Conservation (phyloP, 2,113 vertebrate species). For the Uria aalge region DNA sequence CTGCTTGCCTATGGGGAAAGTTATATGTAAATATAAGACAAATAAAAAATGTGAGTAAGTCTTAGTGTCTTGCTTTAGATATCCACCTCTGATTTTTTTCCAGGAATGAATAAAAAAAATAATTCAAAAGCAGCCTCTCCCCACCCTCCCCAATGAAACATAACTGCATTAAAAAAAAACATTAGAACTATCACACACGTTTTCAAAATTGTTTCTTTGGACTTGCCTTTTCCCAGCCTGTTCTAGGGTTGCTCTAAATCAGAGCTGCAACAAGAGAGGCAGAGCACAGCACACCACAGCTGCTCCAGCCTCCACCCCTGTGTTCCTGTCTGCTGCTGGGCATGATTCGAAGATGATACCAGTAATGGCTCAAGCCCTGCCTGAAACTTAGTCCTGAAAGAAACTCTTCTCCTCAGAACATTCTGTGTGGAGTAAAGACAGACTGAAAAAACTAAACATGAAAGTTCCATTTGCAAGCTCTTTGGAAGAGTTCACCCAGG, state of each 20-base stretch:
- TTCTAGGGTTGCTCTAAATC: neutral
- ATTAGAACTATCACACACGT: neutral
- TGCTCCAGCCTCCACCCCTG: accelerated
- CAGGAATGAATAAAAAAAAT: neutral
- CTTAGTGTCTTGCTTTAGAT: neutral
- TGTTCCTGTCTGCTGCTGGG: neutral
- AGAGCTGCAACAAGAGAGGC: neutral
- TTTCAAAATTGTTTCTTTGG: neutral
- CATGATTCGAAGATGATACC: neutral
- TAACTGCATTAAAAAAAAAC: neutral
- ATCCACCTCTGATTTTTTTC: neutral
- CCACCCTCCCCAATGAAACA: neutral
- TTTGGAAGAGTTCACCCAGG: neutral
- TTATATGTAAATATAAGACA: neutral
- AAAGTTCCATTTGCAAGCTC: neutral
- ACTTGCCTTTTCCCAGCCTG: neutral
- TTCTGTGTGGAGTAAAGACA: neutral
- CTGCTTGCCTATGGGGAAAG: neutral
- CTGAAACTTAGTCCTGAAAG: neutral
- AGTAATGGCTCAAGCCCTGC: neutral
- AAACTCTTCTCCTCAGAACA: neutral
- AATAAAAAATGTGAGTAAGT: neutral
- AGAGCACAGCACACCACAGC: neutral
- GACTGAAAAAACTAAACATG: neutral
- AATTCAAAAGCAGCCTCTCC: neutral